Conservation (phyloP, 2,888 invertebrate species). For the Drosophila subsilvestris region DNA sequence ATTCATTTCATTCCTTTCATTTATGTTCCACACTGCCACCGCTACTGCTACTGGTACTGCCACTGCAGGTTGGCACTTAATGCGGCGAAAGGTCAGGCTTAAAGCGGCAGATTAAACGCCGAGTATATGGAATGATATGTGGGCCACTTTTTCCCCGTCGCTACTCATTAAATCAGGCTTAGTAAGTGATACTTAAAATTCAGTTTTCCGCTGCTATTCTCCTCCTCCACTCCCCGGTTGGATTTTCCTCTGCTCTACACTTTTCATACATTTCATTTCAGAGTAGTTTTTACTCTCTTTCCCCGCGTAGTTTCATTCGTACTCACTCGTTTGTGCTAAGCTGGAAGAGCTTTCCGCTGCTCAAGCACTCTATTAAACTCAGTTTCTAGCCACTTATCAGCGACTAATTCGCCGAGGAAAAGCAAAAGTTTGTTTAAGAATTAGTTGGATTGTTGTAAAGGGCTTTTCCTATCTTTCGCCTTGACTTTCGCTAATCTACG, state of each 20-base stretch:
- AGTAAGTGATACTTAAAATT: slow-evolving; percentile 30
- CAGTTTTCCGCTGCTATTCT: slow-evolving; percentile 6
- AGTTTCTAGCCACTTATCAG: slow-evolving; percentile 3
- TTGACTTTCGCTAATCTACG: slow-evolving; percentile 40
- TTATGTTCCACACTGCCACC: not conserved
- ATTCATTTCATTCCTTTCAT: not conserved
- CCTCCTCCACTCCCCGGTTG: not conserved
- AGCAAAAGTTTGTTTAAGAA: slow-evolving; percentile 5
- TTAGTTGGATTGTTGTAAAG: slow-evolving; percentile 4
- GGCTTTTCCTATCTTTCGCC: slow-evolving; percentile 20
- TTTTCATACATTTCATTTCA: not conserved
- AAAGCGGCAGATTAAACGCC: slow-evolving; percentile 21
- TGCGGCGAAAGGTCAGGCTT: slow-evolving; percentile 35
- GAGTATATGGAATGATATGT: slow-evolving; percentile 3
- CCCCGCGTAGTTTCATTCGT: not conserved
- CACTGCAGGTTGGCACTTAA: slow-evolving; percentile 16
- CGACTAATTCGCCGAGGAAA: slow-evolving; percentile 10
- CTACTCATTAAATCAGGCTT: slow-evolving; percentile 39
- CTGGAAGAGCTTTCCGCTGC: not conserved
- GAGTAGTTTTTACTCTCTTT: not conserved
- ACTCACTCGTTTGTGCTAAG: not conserved
- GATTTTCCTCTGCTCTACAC: not conserved
- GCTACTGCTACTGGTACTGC: not conserved
- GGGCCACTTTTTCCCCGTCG: slow-evolving; percentile 3
- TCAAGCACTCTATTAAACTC: not conserved